Evolutionary conservation across 2,113 vertebrate genomes (phyloP), one percentile per base, ranked within the genome.

Genomic region (Brachypteracias leptosomus): DNA sequence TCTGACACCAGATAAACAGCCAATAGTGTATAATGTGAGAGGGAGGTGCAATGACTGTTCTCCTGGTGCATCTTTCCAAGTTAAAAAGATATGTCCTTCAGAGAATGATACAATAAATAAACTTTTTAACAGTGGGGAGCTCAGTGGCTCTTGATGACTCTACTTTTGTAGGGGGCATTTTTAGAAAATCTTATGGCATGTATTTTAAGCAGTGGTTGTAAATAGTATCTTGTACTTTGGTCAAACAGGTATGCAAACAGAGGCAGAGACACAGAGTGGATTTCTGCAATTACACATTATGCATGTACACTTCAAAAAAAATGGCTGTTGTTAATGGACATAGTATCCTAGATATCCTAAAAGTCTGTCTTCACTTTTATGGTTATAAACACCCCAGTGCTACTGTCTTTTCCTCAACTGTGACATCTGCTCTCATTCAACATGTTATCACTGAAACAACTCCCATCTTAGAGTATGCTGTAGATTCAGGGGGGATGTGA

Each of bases 21-120:
- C 33, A 66, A 12, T 3, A 6, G 6, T 14, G 33, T 62, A 21
- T 36, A 54, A 28, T 0, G 0, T 57, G 62, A 47, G 31, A 57
- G 31, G 18, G 17, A 72, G 14, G 7, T 33, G 16, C 11, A 24
- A 13, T 42, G 26, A 17, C 16, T n/a, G 28, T 73, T 78, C 49
- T 70, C 35, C 35, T 31, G 54, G 14, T 21, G 9, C 19, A 5
- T 26, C 13, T 44, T 86, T 83, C 47, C 36, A 54, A 58, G 24
- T 15, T 71, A 47, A 75, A 85, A 57, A 26, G 15, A 12, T 19
- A 8, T 13, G 7, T 54, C 17, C 15, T 38, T 57, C 22, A 24
- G 17, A 76, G 13, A 58, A 72, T 22, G 11, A 35, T 35, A 31
- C n/a, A 49, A 49, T 16, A 54, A 49, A 18, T 79, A 10, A 76